phyloP scores from a whole-genome alignment of 2,888 invertebrate species.

The Hemaris fuciformis region DNA sequence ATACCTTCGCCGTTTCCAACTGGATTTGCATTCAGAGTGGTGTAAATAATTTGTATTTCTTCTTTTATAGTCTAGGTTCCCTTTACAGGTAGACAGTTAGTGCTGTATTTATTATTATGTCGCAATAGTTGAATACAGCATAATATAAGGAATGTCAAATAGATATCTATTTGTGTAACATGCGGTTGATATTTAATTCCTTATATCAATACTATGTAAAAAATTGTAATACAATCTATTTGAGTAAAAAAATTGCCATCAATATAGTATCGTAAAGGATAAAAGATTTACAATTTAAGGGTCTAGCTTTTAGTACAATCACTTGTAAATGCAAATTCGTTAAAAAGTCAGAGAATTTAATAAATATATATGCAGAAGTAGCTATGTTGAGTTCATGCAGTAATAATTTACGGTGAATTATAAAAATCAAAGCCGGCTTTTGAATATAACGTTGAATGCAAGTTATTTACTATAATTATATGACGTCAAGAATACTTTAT shows the following conservation, averaged over 20 bases:
- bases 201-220: neutral
- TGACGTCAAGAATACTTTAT: neutral
- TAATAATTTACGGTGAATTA: neutral
- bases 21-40: neutral
- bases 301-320: no score
- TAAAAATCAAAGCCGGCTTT: neutral
- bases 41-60: neutral
- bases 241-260: neutral
- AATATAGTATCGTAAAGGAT: no score
- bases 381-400: neutral
- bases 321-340: no score
- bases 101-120: neutral
- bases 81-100: neutral
- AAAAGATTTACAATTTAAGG: no score
- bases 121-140: neutral
- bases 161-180: neutral
- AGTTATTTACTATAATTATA: neutral
- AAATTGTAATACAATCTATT: neutral
- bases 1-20: constrained; percentile 1
- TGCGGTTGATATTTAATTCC: neutral
- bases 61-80: neutral
- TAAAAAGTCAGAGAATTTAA: neutral
- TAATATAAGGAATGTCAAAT: neutral
- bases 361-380: no score
- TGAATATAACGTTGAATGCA: neutral